A percentile compares a stretch with the other conserved stretches of the same genome.
phyloP scores from a whole-genome alignment of 2,888 invertebrate genomes.

The Mylabris sibirica region DNA sequence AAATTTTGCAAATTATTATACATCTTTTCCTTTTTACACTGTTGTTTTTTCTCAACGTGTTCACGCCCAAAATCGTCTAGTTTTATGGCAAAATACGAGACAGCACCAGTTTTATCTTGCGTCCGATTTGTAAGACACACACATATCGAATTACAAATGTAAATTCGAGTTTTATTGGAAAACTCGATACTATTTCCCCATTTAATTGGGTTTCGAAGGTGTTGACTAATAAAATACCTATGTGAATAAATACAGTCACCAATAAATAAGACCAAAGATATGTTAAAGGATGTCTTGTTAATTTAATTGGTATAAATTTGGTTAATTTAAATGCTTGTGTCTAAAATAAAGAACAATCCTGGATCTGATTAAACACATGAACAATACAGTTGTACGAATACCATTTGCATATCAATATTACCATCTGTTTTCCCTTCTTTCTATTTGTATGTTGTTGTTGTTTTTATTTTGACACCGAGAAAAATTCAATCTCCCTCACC shows the following conservation, averaged over 20 bases:
- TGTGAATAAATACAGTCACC: slow-evolving; percentile 36
- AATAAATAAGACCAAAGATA: slow-evolving; percentile 41
- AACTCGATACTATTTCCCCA: slow-evolving; percentile 36
- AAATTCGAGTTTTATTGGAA: slow-evolving; percentile 40
- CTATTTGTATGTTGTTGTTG: background rate
- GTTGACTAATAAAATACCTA: slow-evolving; percentile 45
- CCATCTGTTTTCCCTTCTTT: background rate
- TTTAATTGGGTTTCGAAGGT: slow-evolving; percentile 42
- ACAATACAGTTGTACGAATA: slow-evolving; percentile 34
- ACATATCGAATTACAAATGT: slow-evolving; percentile 45
- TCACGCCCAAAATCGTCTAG: slow-evolving; percentile 41
- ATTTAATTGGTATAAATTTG: slow-evolving; percentile 46
- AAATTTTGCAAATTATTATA: background rate
- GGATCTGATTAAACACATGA: slow-evolving; percentile 40
- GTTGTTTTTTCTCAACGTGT: background rate
- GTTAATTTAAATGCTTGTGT: slow-evolving; percentile 44
- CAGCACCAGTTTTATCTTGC: slow-evolving; percentile 36
- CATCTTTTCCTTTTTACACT: slow-evolving; percentile 22
- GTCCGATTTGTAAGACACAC: slow-evolving; percentile 38
- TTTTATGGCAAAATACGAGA: slow-evolving; percentile 43
- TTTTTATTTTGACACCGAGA: background rate
- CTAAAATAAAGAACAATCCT: slow-evolving; percentile 36
- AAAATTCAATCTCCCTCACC: background rate
- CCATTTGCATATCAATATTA: slow-evolving; percentile 34
- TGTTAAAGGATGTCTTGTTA: slow-evolving; percentile 46